phyloP scores from a whole-genome alignment of 23 tunicate genomes.

The Oikopleura dioica region DNA sequence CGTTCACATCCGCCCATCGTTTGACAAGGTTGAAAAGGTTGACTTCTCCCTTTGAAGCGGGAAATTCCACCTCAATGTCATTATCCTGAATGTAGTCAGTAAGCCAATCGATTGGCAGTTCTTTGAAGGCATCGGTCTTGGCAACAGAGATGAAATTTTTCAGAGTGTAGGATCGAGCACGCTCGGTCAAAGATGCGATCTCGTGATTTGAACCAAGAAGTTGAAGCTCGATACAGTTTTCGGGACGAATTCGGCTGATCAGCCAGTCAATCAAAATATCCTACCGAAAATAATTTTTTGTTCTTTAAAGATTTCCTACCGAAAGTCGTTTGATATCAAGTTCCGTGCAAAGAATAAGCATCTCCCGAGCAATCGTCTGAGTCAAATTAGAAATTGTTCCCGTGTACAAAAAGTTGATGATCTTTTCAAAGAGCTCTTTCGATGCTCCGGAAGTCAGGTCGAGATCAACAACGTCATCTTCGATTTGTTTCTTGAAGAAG shows the following conservation, averaged over 20 bases:
- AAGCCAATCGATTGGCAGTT: not conserved
- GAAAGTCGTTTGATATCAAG: not conserved
- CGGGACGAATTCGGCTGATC: not conserved
- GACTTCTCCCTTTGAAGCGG: slow-evolving; percentile 46
- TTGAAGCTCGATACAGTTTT: not conserved
- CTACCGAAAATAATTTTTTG: too few relatives aligned
- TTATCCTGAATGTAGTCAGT: slow-evolving; percentile 12
- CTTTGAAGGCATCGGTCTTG: not conserved
- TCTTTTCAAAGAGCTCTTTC: not conserved
- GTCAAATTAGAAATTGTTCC: not conserved
- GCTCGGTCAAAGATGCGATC: not conserved
- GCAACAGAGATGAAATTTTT: not conserved
- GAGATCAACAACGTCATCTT: not conserved
- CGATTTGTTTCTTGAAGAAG: not conserved
- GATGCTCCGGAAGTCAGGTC: not conserved
- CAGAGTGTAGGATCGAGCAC: not conserved
- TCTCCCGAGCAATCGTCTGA: not conserved
- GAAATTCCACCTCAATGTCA: slow-evolving; percentile 25
- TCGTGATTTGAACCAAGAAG: not conserved
- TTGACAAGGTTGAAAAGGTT: slow-evolving; percentile 28
- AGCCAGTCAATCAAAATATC: not conserved
- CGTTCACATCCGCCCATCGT: slow-evolving; percentile 39
- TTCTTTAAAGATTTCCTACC: too few relatives aligned
- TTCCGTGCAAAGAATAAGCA: not conserved
- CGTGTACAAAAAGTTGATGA: not conserved